These are phyloP conservation scores for Aurelia coerulea DNA, from an alignment of 30 jellyfish, hydroid and myxozoan genomes.

Conservation along the genomic window DNA sequence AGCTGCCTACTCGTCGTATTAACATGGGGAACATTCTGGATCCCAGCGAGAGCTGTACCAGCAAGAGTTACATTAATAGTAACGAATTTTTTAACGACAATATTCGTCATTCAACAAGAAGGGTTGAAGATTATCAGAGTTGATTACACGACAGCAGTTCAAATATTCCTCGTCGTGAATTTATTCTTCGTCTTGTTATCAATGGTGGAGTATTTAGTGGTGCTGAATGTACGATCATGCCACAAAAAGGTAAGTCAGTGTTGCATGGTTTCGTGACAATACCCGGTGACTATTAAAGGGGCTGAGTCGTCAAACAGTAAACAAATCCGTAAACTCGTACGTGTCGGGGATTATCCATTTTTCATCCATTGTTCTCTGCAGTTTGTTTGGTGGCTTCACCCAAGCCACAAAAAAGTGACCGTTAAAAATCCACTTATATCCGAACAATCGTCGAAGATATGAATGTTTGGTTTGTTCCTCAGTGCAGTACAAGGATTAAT, in stretches of 20 bases:
- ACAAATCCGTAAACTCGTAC: too few relatives aligned
- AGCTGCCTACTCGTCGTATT: constrained; percentile 45
- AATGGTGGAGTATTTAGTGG: constrained; percentile 72
- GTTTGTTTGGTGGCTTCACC: too few relatives aligned
- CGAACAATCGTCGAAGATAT: too few relatives aligned
- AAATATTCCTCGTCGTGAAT: constrained; percentile 46
- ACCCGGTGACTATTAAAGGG: too few relatives aligned
- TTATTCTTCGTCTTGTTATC: constrained; percentile 49
- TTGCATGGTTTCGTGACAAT: too few relatives aligned
- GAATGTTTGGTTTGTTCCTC: too few relatives aligned
- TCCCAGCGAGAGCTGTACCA: constrained; percentile 80
- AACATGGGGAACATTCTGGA: constrained; percentile 80
- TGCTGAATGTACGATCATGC: constrained; percentile 9
- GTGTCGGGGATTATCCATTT: too few relatives aligned
- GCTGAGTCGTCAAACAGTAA: too few relatives aligned
- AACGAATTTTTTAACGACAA: constrained; percentile 64
- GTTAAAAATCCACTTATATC: too few relatives aligned
- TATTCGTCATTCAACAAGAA: constrained; percentile 66
- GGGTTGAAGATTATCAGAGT: constrained; percentile 53
- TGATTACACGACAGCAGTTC: constrained; percentile 75
- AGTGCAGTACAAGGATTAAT: too few relatives aligned
- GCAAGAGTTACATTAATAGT: constrained; percentile 79
- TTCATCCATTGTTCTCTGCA: too few relatives aligned
- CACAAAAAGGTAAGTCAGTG: constrained; percentile 5
- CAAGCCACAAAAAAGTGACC: too few relatives aligned